Evolutionary conservation across 2,113 vertebrate species (phyloP), one percentile per base, ranked within the genome.

Genomic region (Phycodurus eques): DNA sequence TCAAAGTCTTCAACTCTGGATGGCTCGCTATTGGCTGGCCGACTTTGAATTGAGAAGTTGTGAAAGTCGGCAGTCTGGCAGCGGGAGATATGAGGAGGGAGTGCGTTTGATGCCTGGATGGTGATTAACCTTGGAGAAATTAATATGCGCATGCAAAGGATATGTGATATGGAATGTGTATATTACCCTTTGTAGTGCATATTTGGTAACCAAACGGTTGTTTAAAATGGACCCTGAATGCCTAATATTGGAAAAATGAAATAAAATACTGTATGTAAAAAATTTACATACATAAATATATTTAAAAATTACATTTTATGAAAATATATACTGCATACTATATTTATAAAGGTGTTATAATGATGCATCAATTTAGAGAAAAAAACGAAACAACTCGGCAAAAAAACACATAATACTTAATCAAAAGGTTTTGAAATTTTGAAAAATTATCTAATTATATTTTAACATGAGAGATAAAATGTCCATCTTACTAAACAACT

Each of bases 41-140:
- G 85, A 88, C 86, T 91, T 91, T 27, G n/a, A 80, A 68, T 76
- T 82, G 74, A 85, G 87, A 91, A 88, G 87, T 90, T 87, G 77
- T 87, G 68, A 87, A 87, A 88, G 83, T 86, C 79, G 62, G 65
- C 81, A 78, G 59, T 86, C 89, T 91, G 87, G 77, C 88, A 76
- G 80, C 69, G 81, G 60, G 53, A 57, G 87, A 91, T 90, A 89
- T 43, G 64, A 11, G 73, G 68, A 70, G 43, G 71, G 8, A 35
- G 77, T 80, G 76, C 79, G 80, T 88, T 85, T 86, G 85, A 85
- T 88, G 84, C 69, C 67, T 71, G 74, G 79, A 76, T 80, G 78
- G 80, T 87, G 85, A 90, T 92, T 87, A 89, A 89, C 84, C 83
- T 89, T 75, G 7, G 33, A 79, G 68, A 81, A 73, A 82, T 85